Evolutionary conservation across 2,888 invertebrate species (phyloP).

Genomic region (Eilema depressum): DNA sequence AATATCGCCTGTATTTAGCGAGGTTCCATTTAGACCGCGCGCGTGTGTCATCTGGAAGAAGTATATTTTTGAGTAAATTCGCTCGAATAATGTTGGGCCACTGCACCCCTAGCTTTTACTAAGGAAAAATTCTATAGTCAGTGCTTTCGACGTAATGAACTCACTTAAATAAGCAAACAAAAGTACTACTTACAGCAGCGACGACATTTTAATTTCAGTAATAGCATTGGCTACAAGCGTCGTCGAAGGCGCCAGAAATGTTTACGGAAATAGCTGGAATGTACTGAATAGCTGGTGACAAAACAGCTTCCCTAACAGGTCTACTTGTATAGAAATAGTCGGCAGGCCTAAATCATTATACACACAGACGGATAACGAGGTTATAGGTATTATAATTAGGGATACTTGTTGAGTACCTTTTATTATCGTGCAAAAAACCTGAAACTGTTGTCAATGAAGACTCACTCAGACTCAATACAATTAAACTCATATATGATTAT

Average conservation of each 20-base stretch:
- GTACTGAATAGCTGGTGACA: not conserved
- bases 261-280: not conserved
- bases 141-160: no score
- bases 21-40: not conserved
- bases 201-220: constrained; percentile 1
- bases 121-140: no score
- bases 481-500: not conserved
- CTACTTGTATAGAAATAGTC: not conserved
- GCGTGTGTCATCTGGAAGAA: not conserved
- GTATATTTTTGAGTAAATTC: not conserved
- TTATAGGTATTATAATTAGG: not conserved
- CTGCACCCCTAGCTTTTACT: not conserved
- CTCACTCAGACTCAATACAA: not conserved
- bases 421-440: no score
- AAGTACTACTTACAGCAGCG: no score
- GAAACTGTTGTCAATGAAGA: not conserved
- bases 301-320: not conserved
- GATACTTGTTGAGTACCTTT: not conserved
- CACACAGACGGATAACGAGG: not conserved
- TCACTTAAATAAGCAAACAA: not conserved
- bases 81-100: not conserved
- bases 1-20: not conserved
- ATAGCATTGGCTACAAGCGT: not conserved
- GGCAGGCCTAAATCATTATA: not conserved
- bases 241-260: not conserved